A percentile compares a stretch with the other conserved stretches of the same genome.
phyloP scores from a whole-genome alignment of 2,888 invertebrate genomes.

The Norana najaformis region DNA sequence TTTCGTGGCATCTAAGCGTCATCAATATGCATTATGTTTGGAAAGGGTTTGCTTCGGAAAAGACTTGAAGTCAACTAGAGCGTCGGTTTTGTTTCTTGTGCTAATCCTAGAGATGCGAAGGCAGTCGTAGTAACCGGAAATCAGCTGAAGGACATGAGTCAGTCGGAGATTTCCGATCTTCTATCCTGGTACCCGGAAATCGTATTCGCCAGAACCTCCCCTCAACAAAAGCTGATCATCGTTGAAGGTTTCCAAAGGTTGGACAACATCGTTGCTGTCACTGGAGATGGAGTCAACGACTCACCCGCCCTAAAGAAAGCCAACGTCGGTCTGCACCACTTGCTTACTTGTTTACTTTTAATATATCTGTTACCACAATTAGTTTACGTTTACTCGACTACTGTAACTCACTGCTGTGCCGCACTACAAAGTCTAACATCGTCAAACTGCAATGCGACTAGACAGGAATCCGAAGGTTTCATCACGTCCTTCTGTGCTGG shows the following conservation, averaged over 20 bases:
- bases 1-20: too few species aligned
- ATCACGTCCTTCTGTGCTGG: too few species aligned
- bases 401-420: too few species aligned
- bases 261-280: neutral
- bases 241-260: neutral
- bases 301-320: neutral
- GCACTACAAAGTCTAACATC: too few species aligned
- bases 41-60: neutral
- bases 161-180: constrained; percentile 37
- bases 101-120: constrained; percentile 56
- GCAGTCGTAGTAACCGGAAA: constrained; percentile 61
- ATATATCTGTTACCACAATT: too few species aligned
- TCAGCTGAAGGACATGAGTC: constrained; percentile 74
- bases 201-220: neutral
- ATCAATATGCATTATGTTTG: too few species aligned
- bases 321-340: neutral
- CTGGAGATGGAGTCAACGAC: neutral
- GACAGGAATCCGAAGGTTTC: too few species aligned
- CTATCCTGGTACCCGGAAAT: neutral
- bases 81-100: neutral
- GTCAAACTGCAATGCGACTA: too few species aligned
- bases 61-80: neutral
- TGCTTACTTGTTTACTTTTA: neutral
- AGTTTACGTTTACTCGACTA: too few species aligned
- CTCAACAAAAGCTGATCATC: constrained; percentile 13